Conservation (phyloP, 2,888 invertebrate genomes). For the Heteropelma amictum region DNA sequence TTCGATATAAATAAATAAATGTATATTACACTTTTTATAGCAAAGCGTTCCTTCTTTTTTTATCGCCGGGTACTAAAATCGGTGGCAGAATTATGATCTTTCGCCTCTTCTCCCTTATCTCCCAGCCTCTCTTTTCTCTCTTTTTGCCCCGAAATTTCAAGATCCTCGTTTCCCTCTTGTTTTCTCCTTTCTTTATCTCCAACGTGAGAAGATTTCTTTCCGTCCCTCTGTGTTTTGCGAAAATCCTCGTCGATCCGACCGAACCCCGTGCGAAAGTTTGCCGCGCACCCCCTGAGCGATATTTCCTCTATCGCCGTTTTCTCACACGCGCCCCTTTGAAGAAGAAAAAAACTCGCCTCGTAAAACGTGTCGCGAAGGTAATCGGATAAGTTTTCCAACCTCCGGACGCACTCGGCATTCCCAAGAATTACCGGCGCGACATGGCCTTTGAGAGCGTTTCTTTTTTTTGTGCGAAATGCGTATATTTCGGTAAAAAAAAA, state of each 20-base stretch:
- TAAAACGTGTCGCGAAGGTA: conserved; percentile 51
- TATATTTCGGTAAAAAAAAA: too few species aligned
- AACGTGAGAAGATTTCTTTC: neutral
- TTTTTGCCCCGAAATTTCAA: conserved; percentile 11
- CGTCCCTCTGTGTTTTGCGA: neutral
- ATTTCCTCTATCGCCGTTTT: conserved; percentile 11
- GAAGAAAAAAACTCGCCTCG: conserved; percentile 50
- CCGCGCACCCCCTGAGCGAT: neutral
- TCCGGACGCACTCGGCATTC: conserved; percentile 11
- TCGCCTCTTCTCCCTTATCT: neutral
- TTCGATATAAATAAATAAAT: neutral
- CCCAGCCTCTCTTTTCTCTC: neutral
- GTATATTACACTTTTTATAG: neutral
- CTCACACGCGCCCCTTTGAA: neutral
- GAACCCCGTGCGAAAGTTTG: neutral
- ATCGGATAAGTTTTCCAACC: conserved; percentile 48
- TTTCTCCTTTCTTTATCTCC: neutral
- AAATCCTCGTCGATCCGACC: neutral
- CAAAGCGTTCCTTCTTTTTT: neutral
- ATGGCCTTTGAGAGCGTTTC: too few species aligned
- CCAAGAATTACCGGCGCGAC: conserved; percentile 9
- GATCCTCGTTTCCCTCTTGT: conserved; percentile 2
- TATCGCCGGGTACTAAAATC: conserved; percentile 35
- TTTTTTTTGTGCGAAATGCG: neutral
- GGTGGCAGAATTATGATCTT: conserved; percentile 10